Evolutionary conservation across 2,888 invertebrate genomes (phyloP), one percentile per base, ranked within the genome.

Genomic region (Carpatolechia fugitivella): DNA sequence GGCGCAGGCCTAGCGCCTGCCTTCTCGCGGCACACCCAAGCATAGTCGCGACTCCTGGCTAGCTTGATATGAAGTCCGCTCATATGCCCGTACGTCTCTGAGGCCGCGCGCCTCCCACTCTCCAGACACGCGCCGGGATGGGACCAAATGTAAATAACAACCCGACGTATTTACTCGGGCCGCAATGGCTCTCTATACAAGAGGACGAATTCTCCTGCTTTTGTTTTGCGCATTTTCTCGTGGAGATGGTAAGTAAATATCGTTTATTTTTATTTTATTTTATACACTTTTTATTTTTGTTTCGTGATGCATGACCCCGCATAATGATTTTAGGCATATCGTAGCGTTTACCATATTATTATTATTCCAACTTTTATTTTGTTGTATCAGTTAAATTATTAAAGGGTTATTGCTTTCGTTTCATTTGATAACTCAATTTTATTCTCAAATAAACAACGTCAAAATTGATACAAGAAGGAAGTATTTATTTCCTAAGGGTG

Each of bases 121-220:
- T 16, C 16, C 40, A 40, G 8, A 60, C 56, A 56, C 24, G 33
- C 24, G 72, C 68, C 85, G 89, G 86, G 74, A 89, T 89, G 89
- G 89, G 84, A 79, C 71, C 76, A 61, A 73, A 74, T 79, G 74
- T 72, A 79, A 79, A 81, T 65, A 80, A 70, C 66, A 72, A 70
- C 69, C 66, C 70, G 68, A 74, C 69, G 72, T 76, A 82, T 81
- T 80, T 83, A 74, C 72, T 76, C 61, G 76, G 78, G 77, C 78
- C 80, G 77, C 72, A 74, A 90, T 90, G 90, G 82, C 86, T 82
- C 79, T 78, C 74, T 76, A 79, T 66, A 76, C 76, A 70, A 83
- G 74, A 72, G 77, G 74, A 68, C 67, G 69, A 68, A 66, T 76
- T 60, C 69, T 84, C 62, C 72, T 87, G 69, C 69, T 85, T 76